A percentile compares a stretch with the other conserved stretches of the same genome.
These are phyloP conservation scores for Atethmia centrago DNA, from an alignment of 2,888 invertebrate species.

Conservation along the genomic window DNA sequence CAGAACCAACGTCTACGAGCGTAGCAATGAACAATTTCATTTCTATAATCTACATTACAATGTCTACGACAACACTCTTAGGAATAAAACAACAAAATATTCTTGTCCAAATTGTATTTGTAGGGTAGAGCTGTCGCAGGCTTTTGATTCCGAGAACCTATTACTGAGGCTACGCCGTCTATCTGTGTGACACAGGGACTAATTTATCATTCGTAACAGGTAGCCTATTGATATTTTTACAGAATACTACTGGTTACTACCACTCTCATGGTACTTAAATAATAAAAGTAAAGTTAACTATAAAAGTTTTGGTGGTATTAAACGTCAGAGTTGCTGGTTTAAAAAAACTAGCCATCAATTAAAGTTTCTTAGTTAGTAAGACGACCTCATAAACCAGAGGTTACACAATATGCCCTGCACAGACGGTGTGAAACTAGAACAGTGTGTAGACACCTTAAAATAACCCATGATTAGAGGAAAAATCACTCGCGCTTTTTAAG, in stretches of 20 bases:
- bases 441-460: conserved; percentile 50
- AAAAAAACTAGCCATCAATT: neutral
- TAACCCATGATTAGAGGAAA: conserved; percentile 24
- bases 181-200: too few species aligned
- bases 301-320: neutral
- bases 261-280: too few species aligned
- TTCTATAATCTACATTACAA: neutral
- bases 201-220: too few species aligned
- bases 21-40: conserved; percentile 12
- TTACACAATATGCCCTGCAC: conserved; percentile 42
- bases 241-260: neutral
- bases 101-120: neutral
- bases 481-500: neutral
- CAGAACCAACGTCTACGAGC: conserved; percentile 7
- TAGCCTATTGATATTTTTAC: too few species aligned
- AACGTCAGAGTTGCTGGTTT: neutral
- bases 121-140: neutral
- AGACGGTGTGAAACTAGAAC: conserved; percentile 40
- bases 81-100: neutral
- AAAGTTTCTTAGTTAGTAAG: conserved; percentile 22
- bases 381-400: conserved; percentile 37
- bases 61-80: neutral
- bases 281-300: neutral
- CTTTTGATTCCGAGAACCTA: neutral
- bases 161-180: too few species aligned